phyloP scores from a whole-genome alignment of 2,797 vertebrate genomes.

The Acrossocheilus wenchowensis region DNA sequence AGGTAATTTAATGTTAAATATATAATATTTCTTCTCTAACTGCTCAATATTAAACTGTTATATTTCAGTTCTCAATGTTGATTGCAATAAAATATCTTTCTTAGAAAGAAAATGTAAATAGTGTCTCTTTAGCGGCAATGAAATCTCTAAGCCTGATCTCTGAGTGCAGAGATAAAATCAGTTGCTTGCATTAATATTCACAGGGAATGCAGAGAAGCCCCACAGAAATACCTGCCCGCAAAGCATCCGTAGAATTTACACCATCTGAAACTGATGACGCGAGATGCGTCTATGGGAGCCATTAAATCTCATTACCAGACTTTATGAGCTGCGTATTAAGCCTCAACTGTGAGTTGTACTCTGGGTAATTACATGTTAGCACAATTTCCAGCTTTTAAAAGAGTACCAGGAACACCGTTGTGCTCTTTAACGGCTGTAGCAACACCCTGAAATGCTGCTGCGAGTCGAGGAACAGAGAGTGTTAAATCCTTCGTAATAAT shows the following conservation, averaged over 20 bases:
- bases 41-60: slow-evolving; percentile 68
- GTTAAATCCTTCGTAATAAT: slow-evolving; percentile 21
- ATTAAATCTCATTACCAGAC: slow-evolving; percentile 39
- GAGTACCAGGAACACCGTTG: background rate
- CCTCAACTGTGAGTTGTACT: background rate
- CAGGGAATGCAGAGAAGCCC: slow-evolving; percentile 70
- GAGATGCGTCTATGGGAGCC: slow-evolving; percentile 2
- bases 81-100: slow-evolving; percentile 72
- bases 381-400: slow-evolving; percentile 27
- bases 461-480: background rate
- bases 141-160: slow-evolving; percentile 68
- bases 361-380: slow-evolving; percentile 30
- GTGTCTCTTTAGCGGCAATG: slow-evolving; percentile 69
- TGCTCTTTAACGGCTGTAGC: slow-evolving; percentile 10
- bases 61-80: slow-evolving; percentile 68
- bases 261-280: slow-evolving; percentile 34
- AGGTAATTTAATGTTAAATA: slow-evolving; percentile 74
- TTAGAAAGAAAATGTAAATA: slow-evolving; percentile 72
- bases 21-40: slow-evolving; percentile 68
- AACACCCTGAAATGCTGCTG: slow-evolving; percentile 11
- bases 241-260: slow-evolving; percentile 54
- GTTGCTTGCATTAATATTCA: slow-evolving; percentile 79
- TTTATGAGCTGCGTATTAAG: slow-evolving; percentile 50
- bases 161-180: slow-evolving; percentile 74
- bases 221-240: slow-evolving; percentile 61